phyloP scores from a whole-genome alignment of 2,797 vertebrate genomes.

The Arnoldichthys spilopterus region DNA sequence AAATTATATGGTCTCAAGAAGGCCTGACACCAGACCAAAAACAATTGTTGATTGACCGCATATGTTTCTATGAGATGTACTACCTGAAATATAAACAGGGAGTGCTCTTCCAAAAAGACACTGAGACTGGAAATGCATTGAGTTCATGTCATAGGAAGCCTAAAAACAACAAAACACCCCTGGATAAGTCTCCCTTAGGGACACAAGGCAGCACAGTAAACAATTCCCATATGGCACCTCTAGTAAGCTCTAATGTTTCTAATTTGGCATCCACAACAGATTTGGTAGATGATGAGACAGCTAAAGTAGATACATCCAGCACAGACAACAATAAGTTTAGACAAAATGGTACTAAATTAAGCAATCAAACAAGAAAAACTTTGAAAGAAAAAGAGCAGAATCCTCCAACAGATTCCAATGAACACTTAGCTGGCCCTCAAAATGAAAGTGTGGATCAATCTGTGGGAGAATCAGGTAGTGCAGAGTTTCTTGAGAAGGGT shows the following conservation, averaged over 20 bases:
- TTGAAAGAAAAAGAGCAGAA: constrained; percentile 16
- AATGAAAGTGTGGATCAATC: constrained; percentile 13
- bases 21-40: constrained; percentile 53
- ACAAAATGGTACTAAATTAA: constrained; percentile 16
- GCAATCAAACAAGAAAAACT: background rate
- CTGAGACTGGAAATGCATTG: constrained; percentile 9
- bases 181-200: background rate
- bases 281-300: background rate
- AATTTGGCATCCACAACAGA: constrained; percentile 18
- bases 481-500: constrained; percentile 12
- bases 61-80: constrained; percentile 53
- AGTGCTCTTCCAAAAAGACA: constrained; percentile 37
- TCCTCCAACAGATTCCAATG: constrained; percentile 13
- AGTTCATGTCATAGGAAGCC: constrained; percentile 19
- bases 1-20: constrained; percentile 45
- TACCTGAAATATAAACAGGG: constrained; percentile 51
- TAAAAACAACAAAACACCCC: constrained; percentile 12
- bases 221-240: constrained; percentile 13
- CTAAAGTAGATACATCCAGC: background rate
- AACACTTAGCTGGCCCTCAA: constrained; percentile 4
- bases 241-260: background rate
- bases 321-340: constrained; percentile 2
- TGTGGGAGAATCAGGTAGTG: constrained; percentile 24
- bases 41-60: constrained; percentile 40
- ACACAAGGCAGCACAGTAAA: constrained; percentile 9